Conservation (phyloP, 2,888 invertebrate genomes). For the Cephus runcator region DNA sequence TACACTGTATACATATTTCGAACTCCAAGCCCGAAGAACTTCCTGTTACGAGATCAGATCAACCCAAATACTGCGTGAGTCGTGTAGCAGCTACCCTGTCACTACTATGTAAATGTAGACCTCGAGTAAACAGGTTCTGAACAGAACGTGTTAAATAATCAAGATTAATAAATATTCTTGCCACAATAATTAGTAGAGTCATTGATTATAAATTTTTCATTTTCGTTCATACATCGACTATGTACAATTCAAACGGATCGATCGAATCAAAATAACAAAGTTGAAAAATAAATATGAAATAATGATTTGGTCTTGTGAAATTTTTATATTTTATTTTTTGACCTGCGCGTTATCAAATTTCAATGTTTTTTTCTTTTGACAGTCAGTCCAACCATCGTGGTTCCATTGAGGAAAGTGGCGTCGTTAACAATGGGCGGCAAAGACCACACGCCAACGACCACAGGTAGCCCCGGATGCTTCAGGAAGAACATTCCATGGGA, state of each 20-base stretch:
- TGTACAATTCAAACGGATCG: not conserved
- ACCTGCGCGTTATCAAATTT: not conserved
- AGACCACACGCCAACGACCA: not conserved
- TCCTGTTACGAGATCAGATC: not conserved
- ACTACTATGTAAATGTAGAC: not conserved
- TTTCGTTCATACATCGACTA: not conserved
- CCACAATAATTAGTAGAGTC: no score
- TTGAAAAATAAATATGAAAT: not conserved
- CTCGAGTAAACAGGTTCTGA: not conserved
- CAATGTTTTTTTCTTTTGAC: not conserved
- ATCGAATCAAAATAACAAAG: not conserved
- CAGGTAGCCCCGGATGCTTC: not conserved
- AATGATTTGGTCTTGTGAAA: not conserved
- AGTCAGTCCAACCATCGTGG: not conserved
- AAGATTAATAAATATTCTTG: no score
- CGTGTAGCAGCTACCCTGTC: not conserved
- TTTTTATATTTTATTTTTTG: not conserved
- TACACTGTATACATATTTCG: not conserved
- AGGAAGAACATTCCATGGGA: not conserved
- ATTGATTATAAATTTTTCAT: not conserved
- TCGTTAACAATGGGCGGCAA: not conserved
- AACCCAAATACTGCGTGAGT: not conserved
- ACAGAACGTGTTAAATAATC: no score
- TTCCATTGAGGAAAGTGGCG: not conserved
- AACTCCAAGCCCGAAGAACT: not conserved